Evolutionary conservation across 1,140 invertebrate genomes (phyloP), one percentile per base, ranked within the genome.

Genomic region (Sinella curviseta): DNA sequence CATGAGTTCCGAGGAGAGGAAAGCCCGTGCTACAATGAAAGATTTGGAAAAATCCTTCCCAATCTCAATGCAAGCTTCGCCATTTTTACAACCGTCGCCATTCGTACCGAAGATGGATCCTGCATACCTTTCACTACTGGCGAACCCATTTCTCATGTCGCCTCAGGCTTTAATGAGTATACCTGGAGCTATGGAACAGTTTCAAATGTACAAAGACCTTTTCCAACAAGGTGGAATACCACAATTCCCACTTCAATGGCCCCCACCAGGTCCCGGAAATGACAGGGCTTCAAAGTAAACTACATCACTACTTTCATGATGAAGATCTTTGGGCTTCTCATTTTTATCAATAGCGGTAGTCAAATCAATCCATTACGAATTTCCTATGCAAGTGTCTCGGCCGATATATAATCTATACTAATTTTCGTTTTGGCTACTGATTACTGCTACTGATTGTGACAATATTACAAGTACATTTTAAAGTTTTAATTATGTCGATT

Each of bases 131-230:
- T 83, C 85, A 83, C 20, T 83, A n/a, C 78, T 82, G 81, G 34
- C 78, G 85, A 75, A 75, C 80, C 85, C 77, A 70, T 82, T 85
- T 28, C 85, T 85, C 12, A 80, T 82, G 65, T 78, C 81, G 76
- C 77, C 84, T 20, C 79, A 82, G 24, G 83, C 84, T 17, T 77
- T 87, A 57, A 74, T 85, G 57, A 82, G 84, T 17, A 73, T 75
- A 35, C 78, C 85, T 20, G 84, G 85, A 17, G 82, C 84, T n/a
- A 82, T 84, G 14, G 86, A 88, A 35, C 86, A 87, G 60, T 81
- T 88, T 28, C 86, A 87, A 75, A 84, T 88, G n/a, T 88, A 88
- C 80, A 87, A 86, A 57, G 87, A 88, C 74, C 79, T 88, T 0
- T 78, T 78, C 76, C 67, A 78, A 26, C 75, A 80, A 35, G 75